Conservation (phyloP, 2,113 vertebrate species). For the Ginglymostoma cirratum region DNA sequence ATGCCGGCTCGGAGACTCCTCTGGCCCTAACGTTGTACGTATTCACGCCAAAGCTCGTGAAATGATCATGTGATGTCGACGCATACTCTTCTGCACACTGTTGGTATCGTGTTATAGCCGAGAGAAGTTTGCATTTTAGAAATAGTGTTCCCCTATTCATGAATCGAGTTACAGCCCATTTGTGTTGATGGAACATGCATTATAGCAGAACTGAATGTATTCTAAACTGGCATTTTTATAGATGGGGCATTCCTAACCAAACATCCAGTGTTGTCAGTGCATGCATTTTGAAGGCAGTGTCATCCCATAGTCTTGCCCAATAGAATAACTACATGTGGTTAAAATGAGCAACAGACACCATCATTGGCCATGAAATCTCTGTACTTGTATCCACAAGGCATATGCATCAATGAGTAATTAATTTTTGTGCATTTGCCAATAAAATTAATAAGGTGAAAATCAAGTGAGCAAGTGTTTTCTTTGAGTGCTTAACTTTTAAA, state of each 20-base stretch:
- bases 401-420: not conserved
- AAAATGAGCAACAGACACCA: not conserved
- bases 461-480: not conserved
- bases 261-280: not conserved
- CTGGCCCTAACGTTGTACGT: no score
- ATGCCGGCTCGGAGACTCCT: no score
- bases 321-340: not conserved
- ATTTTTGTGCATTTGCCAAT: not conserved
- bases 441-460: not conserved
- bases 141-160: no score
- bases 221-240: not conserved
- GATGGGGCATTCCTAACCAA: not conserved
- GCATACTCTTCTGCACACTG: no score
- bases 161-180: no score
- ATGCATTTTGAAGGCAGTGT: not conserved
- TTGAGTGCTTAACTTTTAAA: not conserved
- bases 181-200: no score
- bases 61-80: no score
- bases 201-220: no score
- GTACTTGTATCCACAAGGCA: not conserved
- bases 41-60: no score
- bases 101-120: no score
- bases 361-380: not conserved
- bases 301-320: not conserved
- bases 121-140: no score